Percentiles rank a stretch among this genome's conserved stretches.
Conservation (phyloP, 2,888 invertebrate species). For the Xanthorhoe spadicearia region DNA sequence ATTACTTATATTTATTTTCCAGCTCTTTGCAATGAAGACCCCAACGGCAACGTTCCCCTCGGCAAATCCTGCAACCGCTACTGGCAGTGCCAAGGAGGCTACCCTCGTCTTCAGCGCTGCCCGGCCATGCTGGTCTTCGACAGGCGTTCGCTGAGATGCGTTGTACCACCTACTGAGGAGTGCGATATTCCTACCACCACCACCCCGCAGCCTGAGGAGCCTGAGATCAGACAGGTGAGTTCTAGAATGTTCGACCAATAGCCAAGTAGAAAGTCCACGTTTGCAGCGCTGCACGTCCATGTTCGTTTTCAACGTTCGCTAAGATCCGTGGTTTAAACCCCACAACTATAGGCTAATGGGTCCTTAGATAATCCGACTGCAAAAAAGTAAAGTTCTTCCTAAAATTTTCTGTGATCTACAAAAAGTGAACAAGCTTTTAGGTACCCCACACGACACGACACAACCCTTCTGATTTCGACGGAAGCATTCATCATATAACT, state of each 20-base stretch:
- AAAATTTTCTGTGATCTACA: too few species aligned
- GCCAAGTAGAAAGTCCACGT: neutral
- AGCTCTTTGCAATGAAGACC: constrained; percentile 96
- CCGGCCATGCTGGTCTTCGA: constrained; percentile 96
- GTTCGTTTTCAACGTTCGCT: too few species aligned
- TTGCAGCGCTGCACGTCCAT: neutral
- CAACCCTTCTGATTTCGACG: neutral
- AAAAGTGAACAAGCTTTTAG: neutral
- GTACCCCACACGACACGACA: neutral
- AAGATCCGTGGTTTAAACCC: too few species aligned
- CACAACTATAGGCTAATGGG: too few species aligned
- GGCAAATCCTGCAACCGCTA: constrained; percentile 97
- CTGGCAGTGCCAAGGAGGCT: constrained; percentile 97
- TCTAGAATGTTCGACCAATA: neutral
- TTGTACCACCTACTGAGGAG: constrained; percentile 95
- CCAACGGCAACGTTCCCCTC: constrained; percentile 95
- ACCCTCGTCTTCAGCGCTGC: constrained; percentile 95
- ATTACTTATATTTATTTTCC: constrained; percentile 54
- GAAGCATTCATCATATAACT: neutral
- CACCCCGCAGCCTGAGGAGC: constrained; percentile 85
- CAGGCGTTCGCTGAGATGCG: constrained; percentile 91
- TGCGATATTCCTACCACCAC: constrained; percentile 93
- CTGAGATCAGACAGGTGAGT: constrained; percentile 66
- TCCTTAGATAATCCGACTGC: neutral
- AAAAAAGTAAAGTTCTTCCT: too few species aligned